These are phyloP conservation scores for Charina bottae DNA, from an alignment of 2,113 vertebrate species.

Conservation along the genomic window DNA sequence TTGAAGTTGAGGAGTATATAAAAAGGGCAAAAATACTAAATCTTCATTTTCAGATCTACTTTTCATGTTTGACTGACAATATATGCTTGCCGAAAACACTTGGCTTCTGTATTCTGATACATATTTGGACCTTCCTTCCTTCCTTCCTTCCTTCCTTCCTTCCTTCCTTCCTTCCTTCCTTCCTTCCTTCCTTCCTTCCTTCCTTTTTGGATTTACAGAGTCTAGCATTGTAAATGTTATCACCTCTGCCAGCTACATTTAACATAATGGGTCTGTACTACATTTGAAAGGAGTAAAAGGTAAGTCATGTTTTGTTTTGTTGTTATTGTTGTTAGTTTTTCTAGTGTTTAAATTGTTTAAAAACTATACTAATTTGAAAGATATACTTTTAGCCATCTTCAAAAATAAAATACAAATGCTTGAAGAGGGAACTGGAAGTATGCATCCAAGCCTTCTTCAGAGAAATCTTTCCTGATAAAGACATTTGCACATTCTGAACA, in stretches of 20 bases:
- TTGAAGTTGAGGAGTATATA: background rate
- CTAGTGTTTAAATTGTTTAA: background rate
- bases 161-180: too few relatives aligned
- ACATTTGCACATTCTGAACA: background rate
- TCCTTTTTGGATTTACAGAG: conserved; percentile 34
- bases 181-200: too few relatives aligned
- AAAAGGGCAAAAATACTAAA: background rate
- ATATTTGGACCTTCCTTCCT: conserved; percentile 20
- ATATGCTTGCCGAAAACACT: background rate
- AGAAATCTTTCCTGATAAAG: background rate
- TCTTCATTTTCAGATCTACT: background rate
- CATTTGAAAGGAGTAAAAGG: conserved; percentile 32
- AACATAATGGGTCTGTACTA: conserved; percentile 19
- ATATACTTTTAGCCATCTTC: background rate
- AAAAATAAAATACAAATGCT: background rate
- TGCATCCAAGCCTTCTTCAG: too few relatives aligned
- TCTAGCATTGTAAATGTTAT: conserved; percentile 31
- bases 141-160: too few relatives aligned
- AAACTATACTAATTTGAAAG: background rate
- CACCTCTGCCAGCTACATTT: background rate
- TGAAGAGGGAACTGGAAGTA: background rate
- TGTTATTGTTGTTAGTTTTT: background rate
- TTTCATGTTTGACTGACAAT: conserved; percentile 1
- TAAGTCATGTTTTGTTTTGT: conserved; percentile 37
- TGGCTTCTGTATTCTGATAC: conserved; percentile 1